Base-by-base conservation (phyloP, 2,113 vertebrate genomes). In the Pelecanus crispus region DNA sequence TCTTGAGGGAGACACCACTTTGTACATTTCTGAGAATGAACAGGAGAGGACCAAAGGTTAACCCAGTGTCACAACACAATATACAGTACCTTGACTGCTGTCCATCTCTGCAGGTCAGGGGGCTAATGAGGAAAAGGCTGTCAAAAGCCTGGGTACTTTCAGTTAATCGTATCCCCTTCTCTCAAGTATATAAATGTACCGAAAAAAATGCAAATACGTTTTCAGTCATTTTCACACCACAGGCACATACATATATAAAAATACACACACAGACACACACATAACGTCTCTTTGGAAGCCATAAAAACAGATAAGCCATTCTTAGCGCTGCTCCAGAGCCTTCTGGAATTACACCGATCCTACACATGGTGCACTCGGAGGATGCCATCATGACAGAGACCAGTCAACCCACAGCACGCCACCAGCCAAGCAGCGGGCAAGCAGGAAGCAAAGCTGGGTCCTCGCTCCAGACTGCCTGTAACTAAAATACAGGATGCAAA, bases 211-310 rank as follows among this genome's bases (percentile, higher is more conserved):
- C 52, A 90, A 92, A 66, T 11, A 50, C 11, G 12, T 44, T 91
- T 96, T 94, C 91, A 96, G 89, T 90, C 89, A 81, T 94, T 77
- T 91, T 96, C 95, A 91, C 90, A 61, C 84, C 18, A 49, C 63
- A 70, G 58, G 34, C 82, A 77, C 28, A 6, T 47, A 28, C 55
- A 5, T 19, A 44, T 81, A 90, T 95, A 96, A 95, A 96, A 96
- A 96, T 92, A 95, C 42, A 63, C 71, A 78, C 8, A 18, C 53
- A 88, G 36, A 90, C 47, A 72, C 62, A 68, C 61, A 65, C 36
- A 75, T 1, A 0, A 44, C 7, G 38, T 72, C 58, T 71, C 70
- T 81, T 56, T 85, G 58, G 49, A 81, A 94, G 84, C 34, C 90
- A 90, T 49, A 47, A 82, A 86, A 96, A 75, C 2, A 7, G 56